These are phyloP conservation scores for Pentamera pediparva DNA, from an alignment of 53 echinoderm and acorn worm species.

Conservation along the genomic window DNA sequence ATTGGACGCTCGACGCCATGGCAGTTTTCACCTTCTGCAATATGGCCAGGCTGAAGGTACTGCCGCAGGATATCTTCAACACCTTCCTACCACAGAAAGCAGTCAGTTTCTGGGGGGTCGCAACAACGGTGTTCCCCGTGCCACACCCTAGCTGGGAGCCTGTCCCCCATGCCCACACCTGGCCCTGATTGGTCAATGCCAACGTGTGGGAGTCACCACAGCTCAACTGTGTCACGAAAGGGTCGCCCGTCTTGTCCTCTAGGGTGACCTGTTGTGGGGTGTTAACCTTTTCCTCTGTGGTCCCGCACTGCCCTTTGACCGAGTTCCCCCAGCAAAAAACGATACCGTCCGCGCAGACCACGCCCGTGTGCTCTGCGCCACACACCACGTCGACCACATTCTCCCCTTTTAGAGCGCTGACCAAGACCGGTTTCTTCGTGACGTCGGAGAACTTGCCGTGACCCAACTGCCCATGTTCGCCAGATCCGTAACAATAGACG, in stretches of 20 bases:
- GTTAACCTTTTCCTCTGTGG: conserved; percentile 59
- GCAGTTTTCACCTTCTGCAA: conserved; percentile 66
- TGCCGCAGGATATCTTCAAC: conserved; percentile 69
- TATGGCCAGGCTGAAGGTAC: conserved; percentile 67
- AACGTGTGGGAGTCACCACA: conserved; percentile 91
- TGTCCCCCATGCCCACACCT: conserved; percentile 95
- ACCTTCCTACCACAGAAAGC: conserved; percentile 82
- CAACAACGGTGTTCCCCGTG: conserved; percentile 65
- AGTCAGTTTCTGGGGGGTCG: conserved; percentile 69
- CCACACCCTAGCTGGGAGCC: conserved; percentile 91
- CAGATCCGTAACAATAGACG: conserved; percentile 78
- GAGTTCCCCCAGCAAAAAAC: conserved; percentile 99
- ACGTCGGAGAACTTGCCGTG: conserved; percentile 92
- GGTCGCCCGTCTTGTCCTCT: conserved; percentile 73
- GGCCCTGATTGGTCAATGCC: conserved; percentile 68
- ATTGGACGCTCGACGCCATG: conserved; percentile 53
- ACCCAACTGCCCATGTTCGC: conserved; percentile 85
- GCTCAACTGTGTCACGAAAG: conserved; percentile 74
- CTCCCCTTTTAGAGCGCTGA: conserved; percentile 82
- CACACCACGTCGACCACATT: conserved; percentile 95
- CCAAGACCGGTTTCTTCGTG: conserved; percentile 82
- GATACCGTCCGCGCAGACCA: conserved; percentile 89
- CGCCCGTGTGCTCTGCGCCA: conserved; percentile 88
- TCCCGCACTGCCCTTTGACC: conserved; percentile 76
- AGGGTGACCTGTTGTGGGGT: conserved; percentile 76